phyloP scores from a whole-genome alignment of 2,113 vertebrate genomes.

The Platichthys flesus region DNA sequence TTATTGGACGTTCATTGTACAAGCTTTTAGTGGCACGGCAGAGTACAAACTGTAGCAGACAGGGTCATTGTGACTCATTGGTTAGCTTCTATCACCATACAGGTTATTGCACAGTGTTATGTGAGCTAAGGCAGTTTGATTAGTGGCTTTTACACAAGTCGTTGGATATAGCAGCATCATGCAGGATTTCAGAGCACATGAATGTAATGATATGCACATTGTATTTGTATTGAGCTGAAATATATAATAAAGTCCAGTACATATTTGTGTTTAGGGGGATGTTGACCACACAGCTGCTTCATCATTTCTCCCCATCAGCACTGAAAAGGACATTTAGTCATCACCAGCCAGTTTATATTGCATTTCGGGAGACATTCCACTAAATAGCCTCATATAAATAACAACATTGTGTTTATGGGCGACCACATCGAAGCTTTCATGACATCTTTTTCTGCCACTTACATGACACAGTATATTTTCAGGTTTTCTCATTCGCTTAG shows the following conservation, averaged over 20 bases:
- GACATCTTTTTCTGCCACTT: neutral
- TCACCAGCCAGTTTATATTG: conserved; percentile 50
- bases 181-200: conserved; percentile 25
- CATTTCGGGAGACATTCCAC: conserved; percentile 34
- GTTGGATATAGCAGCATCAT: conserved; percentile 8
- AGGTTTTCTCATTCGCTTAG: conserved; percentile 6
- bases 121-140: neutral
- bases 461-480: neutral
- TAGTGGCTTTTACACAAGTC: conserved; percentile 17
- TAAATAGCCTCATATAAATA: conserved; percentile 50
- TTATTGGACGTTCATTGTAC: conserved; percentile 40
- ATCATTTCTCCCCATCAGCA: conserved; percentile 12
- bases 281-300: conserved; percentile 42
- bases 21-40: conserved; percentile 11
- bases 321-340: conserved; percentile 30
- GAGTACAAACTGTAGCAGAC: conserved; percentile 20
- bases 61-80: conserved; percentile 15
- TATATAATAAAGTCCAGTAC: neutral
- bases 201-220: neutral
- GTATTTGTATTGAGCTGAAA: neutral
- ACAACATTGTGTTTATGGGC: conserved; percentile 35
- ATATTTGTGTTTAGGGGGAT: conserved; percentile 21
- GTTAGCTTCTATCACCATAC: neutral
- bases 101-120: conserved; percentile 12
- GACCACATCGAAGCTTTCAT: conserved; percentile 48